Evolutionary conservation across 2,888 invertebrate genomes (phyloP).

Genomic region (Acleris literana): DNA sequence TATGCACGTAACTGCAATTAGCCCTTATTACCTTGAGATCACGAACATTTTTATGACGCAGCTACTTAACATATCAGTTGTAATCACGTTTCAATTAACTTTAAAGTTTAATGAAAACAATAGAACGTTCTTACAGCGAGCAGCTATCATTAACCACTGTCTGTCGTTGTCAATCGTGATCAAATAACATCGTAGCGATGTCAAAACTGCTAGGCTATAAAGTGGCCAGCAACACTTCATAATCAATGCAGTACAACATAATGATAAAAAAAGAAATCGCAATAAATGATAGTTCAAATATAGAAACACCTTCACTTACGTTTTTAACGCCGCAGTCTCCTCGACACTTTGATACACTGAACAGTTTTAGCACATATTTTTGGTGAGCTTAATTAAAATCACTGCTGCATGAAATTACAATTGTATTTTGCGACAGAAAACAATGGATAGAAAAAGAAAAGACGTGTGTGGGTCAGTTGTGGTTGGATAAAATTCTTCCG

Average conservation of each 20-base stretch:
- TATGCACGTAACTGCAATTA: slow-evolving; percentile 32
- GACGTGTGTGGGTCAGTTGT: slow-evolving; percentile 63
- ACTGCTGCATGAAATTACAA: slow-evolving; percentile 58
- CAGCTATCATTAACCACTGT: slow-evolving; percentile 23
- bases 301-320: slow-evolving; percentile 62
- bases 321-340: slow-evolving; percentile 51
- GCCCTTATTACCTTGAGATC: slow-evolving; percentile 64
- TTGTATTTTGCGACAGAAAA: slow-evolving; percentile 71
- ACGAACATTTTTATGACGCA: slow-evolving; percentile 47
- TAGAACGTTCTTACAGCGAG: slow-evolving; percentile 39
- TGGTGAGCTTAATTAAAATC: slow-evolving; percentile 55
- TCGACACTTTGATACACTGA: slow-evolving; percentile 56
- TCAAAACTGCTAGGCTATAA: slow-evolving; percentile 21
- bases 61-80: slow-evolving; percentile 48
- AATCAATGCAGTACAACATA: slow-evolving; percentile 41
- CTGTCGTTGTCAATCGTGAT: slow-evolving; percentile 28
- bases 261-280: slow-evolving; percentile 58
- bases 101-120: slow-evolving; percentile 42
- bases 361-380: slow-evolving; percentile 54
- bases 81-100: slow-evolving; percentile 50
- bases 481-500: slow-evolving; percentile 55
- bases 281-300: slow-evolving; percentile 52
- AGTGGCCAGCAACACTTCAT: slow-evolving; percentile 31
- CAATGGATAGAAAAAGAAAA: slow-evolving; percentile 68
- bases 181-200: slow-evolving; percentile 27